Conservation (phyloP, 2,113 vertebrate species). For the Otus sunia region DNA sequence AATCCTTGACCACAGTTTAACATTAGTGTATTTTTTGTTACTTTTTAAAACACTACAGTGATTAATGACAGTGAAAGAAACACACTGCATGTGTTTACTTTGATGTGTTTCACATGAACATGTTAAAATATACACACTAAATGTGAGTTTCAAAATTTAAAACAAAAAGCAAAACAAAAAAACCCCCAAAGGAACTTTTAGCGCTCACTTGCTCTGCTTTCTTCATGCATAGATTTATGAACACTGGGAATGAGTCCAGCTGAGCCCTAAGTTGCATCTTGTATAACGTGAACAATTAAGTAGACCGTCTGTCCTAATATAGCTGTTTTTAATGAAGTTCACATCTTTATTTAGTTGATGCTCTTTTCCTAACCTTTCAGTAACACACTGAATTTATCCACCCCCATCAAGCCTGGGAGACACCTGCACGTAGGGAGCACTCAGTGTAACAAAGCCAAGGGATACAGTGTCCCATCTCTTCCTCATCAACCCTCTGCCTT, state of each 20-base stretch:
- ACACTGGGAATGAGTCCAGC: slow-evolving; percentile 27
- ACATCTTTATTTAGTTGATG: not conserved
- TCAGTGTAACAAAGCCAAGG: not conserved
- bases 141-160: slow-evolving; percentile 45
- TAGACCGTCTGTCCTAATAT: not conserved
- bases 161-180: slow-evolving; percentile 54
- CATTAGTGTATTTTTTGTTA: slow-evolving; percentile 42
- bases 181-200: slow-evolving; percentile 34
- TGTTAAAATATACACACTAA: slow-evolving; percentile 59
- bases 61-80: slow-evolving; percentile 65
- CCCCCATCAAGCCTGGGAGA: not conserved
- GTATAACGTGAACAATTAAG: not conserved
- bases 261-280: slow-evolving; percentile 2
- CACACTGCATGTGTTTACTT: slow-evolving; percentile 39
- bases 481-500: not conserved
- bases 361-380: not conserved
- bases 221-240: slow-evolving; percentile 37
- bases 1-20: slow-evolving; percentile 54
- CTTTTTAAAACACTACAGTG: slow-evolving; percentile 41
- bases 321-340: not conserved
- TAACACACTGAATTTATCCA: not conserved
- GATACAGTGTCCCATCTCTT: not conserved
- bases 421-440: not conserved
- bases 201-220: slow-evolving; percentile 11
- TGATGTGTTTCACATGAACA: slow-evolving; percentile 56